These are phyloP conservation scores for Leguminivora glycinivorella DNA, from an alignment of 1,140 invertebrate genomes.

Conservation along the genomic window DNA sequence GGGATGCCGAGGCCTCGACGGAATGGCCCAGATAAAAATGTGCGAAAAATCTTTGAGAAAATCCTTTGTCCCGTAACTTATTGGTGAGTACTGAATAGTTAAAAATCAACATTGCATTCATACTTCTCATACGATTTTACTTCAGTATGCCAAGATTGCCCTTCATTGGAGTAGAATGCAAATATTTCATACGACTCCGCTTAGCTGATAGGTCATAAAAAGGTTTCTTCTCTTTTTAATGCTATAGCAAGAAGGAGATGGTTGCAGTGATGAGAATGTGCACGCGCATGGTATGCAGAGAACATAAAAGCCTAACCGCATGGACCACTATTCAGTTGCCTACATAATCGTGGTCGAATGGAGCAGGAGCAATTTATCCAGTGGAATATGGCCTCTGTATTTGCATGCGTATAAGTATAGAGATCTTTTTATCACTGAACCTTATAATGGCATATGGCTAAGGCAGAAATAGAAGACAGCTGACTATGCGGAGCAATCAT, in stretches of 20 bases:
- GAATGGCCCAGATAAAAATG: too few species aligned
- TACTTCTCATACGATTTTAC: background rate
- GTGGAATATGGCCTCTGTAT: background rate
- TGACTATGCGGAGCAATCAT: background rate
- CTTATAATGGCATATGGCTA: too few species aligned
- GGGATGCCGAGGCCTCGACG: too few species aligned
- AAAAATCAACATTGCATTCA: too few species aligned
- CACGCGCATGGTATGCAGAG: background rate
- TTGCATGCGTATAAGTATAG: too few species aligned
- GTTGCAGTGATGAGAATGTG: slow-evolving; percentile 8
- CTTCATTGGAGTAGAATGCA: slow-evolving; percentile 1
- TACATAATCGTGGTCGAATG: too few species aligned
- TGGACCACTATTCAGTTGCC: background rate
- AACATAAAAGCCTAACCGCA: background rate
- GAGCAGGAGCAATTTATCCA: background rate
- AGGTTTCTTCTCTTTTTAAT: background rate
- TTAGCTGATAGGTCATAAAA: slow-evolving; percentile 3
- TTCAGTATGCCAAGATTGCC: background rate
- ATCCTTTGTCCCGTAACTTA: too few species aligned
- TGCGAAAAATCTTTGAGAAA: too few species aligned
- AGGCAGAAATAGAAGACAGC: background rate
- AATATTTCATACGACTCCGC: background rate
- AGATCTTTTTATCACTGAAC: too few species aligned
- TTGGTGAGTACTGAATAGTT: too few species aligned
- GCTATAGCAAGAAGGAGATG: background rate